Evolutionary conservation across 1,140 invertebrate species (phyloP), one percentile per base, ranked within the genome.

Genomic region (Euwallacea similis): DNA sequence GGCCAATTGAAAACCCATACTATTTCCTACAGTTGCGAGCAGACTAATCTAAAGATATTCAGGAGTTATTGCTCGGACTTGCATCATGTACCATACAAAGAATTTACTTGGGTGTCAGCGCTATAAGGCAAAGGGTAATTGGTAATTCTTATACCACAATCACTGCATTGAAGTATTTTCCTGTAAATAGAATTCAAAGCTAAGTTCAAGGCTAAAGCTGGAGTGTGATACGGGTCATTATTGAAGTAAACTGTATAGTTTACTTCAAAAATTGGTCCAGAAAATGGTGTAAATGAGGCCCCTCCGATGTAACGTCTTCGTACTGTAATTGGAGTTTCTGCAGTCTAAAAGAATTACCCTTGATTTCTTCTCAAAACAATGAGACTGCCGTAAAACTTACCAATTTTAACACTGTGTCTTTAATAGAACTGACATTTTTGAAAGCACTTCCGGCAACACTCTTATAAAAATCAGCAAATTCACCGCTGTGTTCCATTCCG

Each of bases 101-200:
- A 33, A 33, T 58, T 76, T 68, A 82, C 79, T 74, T 78, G 76
- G 9, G 80, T 78, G 41, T 75, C 68, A n/a, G 74, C 60, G 53
- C 64, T 78, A 68, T 84, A 85, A 7, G 89, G 88, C 77, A 93
- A 81, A 0, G 92, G 92, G 79, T 89, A 85, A 78, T 92, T 93
- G 6, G 83, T 82, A 2, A 91, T 85, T 2, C 79, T 80, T 47
- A 96, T 88, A 0, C 79, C 74, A 68, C 81, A 80, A 10, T 78
- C 76, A 66, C 13, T 21, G 16, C 71, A 71, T 50, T 76, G 58
- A 42, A 81, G 82, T 50, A 76, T 6, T 90, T 79, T 46, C 47
- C 60, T 44, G 43, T 79, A 75, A 7, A 80, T 73, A 0, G 75
- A 53, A 58, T 80, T 78, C 56, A 79, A 60, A 3, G 76, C 56